Conservation (phyloP, 2,888 invertebrate genomes). For the Germaria angustata region DNA sequence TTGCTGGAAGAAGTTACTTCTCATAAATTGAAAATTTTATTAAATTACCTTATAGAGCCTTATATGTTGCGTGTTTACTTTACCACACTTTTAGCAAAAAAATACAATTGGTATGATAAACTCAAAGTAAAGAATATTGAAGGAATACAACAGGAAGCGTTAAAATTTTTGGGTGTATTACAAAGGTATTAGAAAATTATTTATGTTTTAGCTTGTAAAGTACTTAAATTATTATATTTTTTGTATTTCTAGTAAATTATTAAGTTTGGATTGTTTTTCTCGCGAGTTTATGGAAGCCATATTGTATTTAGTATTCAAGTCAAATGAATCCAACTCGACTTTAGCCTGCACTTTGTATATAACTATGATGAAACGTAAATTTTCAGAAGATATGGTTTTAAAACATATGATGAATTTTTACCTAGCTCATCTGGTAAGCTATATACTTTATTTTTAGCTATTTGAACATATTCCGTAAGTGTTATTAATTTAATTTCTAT, state of each 20-base stretch:
- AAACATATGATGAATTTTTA: constrained; percentile 64
- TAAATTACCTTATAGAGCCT: constrained; percentile 44
- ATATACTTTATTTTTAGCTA: not conserved
- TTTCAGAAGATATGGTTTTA: constrained; percentile 51
- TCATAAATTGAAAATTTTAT: constrained; percentile 24
- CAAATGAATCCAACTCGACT: not conserved
- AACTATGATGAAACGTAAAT: constrained; percentile 60
- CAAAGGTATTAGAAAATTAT: constrained; percentile 48
- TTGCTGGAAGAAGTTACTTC: not conserved
- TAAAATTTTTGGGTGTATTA: constrained; percentile 61
- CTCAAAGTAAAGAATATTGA: constrained; percentile 24
- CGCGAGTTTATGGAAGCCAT: constrained; percentile 59
- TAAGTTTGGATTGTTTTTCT: constrained; percentile 63
- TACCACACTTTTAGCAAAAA: constrained; percentile 26
- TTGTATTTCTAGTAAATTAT: constrained; percentile 57
- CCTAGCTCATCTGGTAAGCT: constrained; percentile 48
- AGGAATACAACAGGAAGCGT: constrained; percentile 27
- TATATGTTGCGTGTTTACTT: constrained; percentile 46
- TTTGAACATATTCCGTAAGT: too few relatives aligned
- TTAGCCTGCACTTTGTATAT: constrained; percentile 63
- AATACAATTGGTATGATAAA: constrained; percentile 25
- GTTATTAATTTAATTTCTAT: not conserved
- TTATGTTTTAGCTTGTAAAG: not conserved
- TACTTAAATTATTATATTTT: not conserved
- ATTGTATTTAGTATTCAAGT: constrained; percentile 48